Percentiles rank a stretch among this genome's conserved stretches.
Evolutionary conservation across 1,140 invertebrate genomes (phyloP).

Genomic region (Drosophila seguyi): DNA sequence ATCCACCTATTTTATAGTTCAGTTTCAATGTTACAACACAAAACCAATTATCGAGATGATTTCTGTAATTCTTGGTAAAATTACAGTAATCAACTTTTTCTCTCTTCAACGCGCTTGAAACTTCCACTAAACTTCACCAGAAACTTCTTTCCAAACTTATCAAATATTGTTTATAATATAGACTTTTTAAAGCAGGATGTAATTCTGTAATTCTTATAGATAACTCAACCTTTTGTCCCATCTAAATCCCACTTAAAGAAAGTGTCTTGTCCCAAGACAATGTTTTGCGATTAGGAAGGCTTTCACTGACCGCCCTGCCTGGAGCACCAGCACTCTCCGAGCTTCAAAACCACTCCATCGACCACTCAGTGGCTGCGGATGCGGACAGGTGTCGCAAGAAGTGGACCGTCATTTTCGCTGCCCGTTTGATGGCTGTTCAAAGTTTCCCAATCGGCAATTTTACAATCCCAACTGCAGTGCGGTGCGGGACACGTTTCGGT

Average conservation of each 20-base stretch:
- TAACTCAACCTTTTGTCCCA: neutral
- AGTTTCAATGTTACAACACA: neutral
- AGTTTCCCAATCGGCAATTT: slow-evolving; percentile 20
- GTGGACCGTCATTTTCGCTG: slow-evolving; percentile 3
- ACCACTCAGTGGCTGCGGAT: slow-evolving; percentile 10
- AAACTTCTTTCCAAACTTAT: neutral
- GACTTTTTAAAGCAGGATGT: neutral
- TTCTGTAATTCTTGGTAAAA: neutral
- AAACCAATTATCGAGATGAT: too few relatives aligned
- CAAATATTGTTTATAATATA: neutral
- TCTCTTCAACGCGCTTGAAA: neutral
- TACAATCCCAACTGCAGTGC: neutral
- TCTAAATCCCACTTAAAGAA: neutral
- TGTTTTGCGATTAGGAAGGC: slow-evolving; percentile 16
- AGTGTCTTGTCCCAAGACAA: slow-evolving; percentile 1
- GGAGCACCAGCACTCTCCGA: neutral
- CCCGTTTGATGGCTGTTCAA: slow-evolving; percentile 18
- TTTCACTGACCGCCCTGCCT: slow-evolving; percentile 1
- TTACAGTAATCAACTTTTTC: too few relatives aligned
- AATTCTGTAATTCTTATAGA: neutral
- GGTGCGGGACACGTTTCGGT: slow-evolving; percentile 28
- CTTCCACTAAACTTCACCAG: neutral
- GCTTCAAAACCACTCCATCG: slow-evolving; percentile 7
- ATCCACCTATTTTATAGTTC: too few relatives aligned
- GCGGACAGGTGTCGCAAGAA: slow-evolving; percentile 15